Evolutionary conservation across 2,888 invertebrate genomes (phyloP), one percentile per base, ranked within the genome.

Genomic region (Vannuccia rotundouncinata): DNA sequence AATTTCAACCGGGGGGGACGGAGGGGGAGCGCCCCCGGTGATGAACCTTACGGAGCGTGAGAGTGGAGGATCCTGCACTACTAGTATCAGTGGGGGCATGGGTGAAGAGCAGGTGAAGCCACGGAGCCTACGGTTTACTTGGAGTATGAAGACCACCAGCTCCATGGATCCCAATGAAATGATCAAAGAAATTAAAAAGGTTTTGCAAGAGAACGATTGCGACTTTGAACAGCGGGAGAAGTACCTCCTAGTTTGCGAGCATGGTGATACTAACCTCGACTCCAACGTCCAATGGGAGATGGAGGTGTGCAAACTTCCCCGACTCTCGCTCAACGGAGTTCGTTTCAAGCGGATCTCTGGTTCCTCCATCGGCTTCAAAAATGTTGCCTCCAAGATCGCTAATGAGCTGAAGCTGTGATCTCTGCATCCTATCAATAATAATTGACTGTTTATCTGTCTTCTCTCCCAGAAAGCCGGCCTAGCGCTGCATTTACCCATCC

Each of bases 91-190:
- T 29, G 27, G 75, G 29, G 75, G 29, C 5, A 29, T 29, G 31
- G 75, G 75, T n/a, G 75, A 29, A 29, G 73, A 75, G 25, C 66
- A 79, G 31, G 74, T 79, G 22, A 97, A 97, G 89, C 97, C 97
- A 60, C 91, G 98, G 81, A 96, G 96, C 83, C 91, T 99, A 82
- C 92, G 99, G 84, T 99, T 99, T 91, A 99, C 99, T 82, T 99
- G 99, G 98, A 97, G 96, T 87, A 99, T 99, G 99, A 99, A 99
- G 91, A 99, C 99, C 77, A 99, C 99, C 76, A 96, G 96, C 83
- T 95, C 96, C 79, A 91, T 98, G 89, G 84, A 98, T 89, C 99
- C 99, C 75, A 95, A 95, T 88, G 98, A 98, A 89, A 99, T 99
- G 88, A 98, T 99, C 95, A 93, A 95, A 83, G 98, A 96, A 90